Base-by-base conservation (phyloP, 2,797 vertebrate genomes). In the Knipowitschia caucasica region DNA sequence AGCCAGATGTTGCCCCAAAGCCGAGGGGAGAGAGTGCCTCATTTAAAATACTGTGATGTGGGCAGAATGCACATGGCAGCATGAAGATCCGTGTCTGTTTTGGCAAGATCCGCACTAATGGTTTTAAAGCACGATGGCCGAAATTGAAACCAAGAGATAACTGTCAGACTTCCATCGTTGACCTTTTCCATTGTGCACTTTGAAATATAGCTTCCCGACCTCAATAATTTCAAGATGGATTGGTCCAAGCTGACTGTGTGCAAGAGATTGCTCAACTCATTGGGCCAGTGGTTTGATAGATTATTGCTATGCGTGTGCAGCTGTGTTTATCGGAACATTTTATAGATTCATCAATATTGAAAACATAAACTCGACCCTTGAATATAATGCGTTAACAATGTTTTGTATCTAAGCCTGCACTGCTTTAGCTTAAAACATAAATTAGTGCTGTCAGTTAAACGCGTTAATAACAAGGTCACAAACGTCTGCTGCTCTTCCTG, bases 1-100 rank as follows among this genome's bases (percentile, higher is more conserved):
- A 57, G 27, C 82, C 89, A 89, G 84, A 88, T 90, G 88, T 88
- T 80, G 64, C 52, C 63, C 30, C 59, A 71, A 47, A 64, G 53
- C 54, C 17, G 4, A 49, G 23, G 49, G 38, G 55, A 35, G 46
- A 26, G 75, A 44, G 67, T 50, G 74, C 79, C 70, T 64, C 78
- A 75, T 82, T 85, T 56, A 59, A 76, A 78, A 70, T 31, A 51
- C 81, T 79, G 67, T 83, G 83, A 82, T 82, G 83, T 85, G 82
- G 81, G 74, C 59, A 68, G 64, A 46, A 59, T 47, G 51, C 71
- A 59, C 62, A 75, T 31, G 73, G 73, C 43, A 4, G 62, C 47
- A 43, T 43, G 7, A 20, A 59, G 64, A 62, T 69, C 66, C 8
- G 45, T 58, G 69, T 79, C 73, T 76, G 60, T 44, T 71, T 69